Conservation (phyloP, 2,797 vertebrate genomes). For the Lagorchestes hirsutus region DNA sequence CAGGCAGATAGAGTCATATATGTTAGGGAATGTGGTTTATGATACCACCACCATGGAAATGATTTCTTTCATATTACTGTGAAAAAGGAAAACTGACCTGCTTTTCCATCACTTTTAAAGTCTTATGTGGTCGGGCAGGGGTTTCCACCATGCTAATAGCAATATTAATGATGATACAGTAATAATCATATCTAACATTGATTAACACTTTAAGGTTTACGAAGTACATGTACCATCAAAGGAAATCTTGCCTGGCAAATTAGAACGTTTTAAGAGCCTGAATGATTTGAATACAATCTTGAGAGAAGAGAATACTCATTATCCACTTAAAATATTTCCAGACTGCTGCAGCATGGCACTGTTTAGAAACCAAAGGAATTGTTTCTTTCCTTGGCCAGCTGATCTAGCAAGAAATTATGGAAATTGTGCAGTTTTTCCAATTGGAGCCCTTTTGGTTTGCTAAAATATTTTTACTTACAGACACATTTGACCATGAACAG, state of each 20-base stretch:
- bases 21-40: background rate
- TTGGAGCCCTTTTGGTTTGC: slow-evolving; percentile 65
- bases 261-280: slow-evolving; percentile 63
- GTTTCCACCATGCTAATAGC: background rate
- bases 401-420: slow-evolving; percentile 73
- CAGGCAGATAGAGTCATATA: background rate
- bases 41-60: background rate
- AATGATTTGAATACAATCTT: slow-evolving; percentile 71
- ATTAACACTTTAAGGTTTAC: background rate
- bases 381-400: slow-evolving; percentile 73
- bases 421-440: slow-evolving; percentile 71
- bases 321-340: slow-evolving; percentile 79
- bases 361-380: slow-evolving; percentile 63
- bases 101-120: slow-evolving; percentile 11
- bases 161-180: background rate
- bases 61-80: slow-evolving; percentile 50
- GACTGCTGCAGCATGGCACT: slow-evolving; percentile 18
- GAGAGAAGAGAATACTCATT: slow-evolving; percentile 72
- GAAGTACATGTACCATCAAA: background rate
- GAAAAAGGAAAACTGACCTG: slow-evolving; percentile 23
- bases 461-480: slow-evolving; percentile 69
- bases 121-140: slow-evolving; percentile 23
- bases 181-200: background rate
- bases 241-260: slow-evolving; percentile 45
- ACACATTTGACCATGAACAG: slow-evolving; percentile 58